phyloP scores from a whole-genome alignment of 2,888 invertebrate genomes.

The Galeopsomyia nigrocyanea region DNA sequence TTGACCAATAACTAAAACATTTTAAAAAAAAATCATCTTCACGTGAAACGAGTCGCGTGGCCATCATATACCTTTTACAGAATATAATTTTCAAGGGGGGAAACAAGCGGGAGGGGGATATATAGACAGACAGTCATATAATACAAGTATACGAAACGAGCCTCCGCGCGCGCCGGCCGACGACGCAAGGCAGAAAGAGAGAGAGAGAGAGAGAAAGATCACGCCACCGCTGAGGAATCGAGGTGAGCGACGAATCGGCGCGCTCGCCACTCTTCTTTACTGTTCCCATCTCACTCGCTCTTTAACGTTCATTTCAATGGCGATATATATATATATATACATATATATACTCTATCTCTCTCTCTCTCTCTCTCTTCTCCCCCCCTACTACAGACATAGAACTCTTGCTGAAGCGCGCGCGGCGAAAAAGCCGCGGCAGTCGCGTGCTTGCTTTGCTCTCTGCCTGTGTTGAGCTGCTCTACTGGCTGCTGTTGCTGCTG shows the following conservation, averaged over 20 bases:
- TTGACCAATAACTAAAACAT: too few species aligned
- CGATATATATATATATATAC: too few species aligned
- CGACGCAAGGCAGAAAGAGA: background rate
- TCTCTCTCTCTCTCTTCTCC: too few species aligned
- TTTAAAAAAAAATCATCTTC: too few species aligned
- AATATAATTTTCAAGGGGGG: too few species aligned
- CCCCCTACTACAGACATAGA: too few species aligned
- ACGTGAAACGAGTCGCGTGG: too few species aligned
- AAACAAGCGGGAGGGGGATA: too few species aligned
- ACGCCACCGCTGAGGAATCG: slow-evolving; percentile 45
- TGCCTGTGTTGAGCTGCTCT: slow-evolving; percentile 10
- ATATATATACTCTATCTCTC: slow-evolving; percentile 2
- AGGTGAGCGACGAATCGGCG: slow-evolving; percentile 44
- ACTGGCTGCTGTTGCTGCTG: too few species aligned
- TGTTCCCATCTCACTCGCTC: slow-evolving; percentile 34
- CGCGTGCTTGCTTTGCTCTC: slow-evolving; percentile 27
- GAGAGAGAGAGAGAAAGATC: slow-evolving; percentile 23
- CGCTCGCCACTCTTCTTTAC: slow-evolving; percentile 13
- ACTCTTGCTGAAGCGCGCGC: background rate
- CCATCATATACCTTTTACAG: too few species aligned
- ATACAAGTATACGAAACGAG: too few species aligned
- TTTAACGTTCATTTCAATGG: background rate
- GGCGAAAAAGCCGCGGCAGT: slow-evolving; percentile 24
- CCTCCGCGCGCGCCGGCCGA: background rate
- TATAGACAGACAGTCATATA: too few species aligned